Evolutionary conservation across 2,113 vertebrate genomes (phyloP).

Genomic region (Patagioenas fasciata): DNA sequence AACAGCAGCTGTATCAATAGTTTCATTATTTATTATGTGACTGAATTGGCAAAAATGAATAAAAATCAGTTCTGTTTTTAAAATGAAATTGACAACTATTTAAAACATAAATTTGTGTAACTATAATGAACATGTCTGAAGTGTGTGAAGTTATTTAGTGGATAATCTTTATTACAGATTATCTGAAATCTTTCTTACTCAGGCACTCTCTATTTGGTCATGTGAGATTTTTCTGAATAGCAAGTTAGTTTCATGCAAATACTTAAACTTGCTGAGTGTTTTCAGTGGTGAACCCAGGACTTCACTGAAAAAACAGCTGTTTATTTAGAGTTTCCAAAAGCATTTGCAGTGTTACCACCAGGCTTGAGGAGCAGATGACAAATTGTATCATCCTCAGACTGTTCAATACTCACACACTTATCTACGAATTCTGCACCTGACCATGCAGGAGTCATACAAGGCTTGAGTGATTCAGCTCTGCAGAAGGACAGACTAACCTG

Average conservation of each 20-base stretch:
- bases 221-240: not conserved
- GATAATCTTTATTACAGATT: not conserved
- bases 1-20: not conserved
- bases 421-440: not conserved
- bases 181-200: not conserved
- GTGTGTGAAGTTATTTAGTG: not conserved
- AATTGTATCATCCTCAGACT: not conserved
- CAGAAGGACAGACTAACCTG: not conserved
- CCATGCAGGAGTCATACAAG: not conserved
- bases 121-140: not conserved
- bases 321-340: not conserved
- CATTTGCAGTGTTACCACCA: not conserved
- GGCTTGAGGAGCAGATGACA: not conserved
- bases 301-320: not conserved
- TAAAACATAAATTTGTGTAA: not conserved
- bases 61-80: not conserved
- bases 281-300: not conserved
- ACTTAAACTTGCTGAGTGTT: not conserved
- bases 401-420: fast-evolving
- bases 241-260: not conserved
- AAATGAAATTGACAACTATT: not conserved
- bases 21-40: not conserved
- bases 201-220: not conserved
- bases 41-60: not conserved
- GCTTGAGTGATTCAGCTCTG: not conserved